Evolutionary conservation across 2,113 vertebrate species (phyloP), one percentile per base, ranked within the genome.

Genomic region (Crypturellus undulatus): DNA sequence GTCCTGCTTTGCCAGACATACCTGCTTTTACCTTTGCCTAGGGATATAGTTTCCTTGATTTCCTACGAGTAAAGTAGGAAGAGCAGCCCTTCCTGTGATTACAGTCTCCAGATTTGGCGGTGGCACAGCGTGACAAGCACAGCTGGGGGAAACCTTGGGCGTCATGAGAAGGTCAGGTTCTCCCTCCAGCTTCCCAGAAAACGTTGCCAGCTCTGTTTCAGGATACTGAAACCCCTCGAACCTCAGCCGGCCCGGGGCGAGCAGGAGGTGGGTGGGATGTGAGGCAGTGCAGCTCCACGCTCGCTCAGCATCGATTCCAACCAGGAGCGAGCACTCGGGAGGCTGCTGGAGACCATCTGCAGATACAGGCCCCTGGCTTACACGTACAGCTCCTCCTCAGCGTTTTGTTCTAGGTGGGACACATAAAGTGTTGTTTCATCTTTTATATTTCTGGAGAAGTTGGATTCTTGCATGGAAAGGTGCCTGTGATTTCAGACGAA

Each of bases 401-500:
- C 7, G 9, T 34, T 90, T 56, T 91, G 64, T 45, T 45, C 38
- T 69, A 71, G 9, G 26, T 64, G 30, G 47, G 24, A 45, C 26
- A 30, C 20, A 42, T n/a, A 36, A 68, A 90, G 47, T 85, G 89
- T 73, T 52, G 12, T 71, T 59, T 51, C 14, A 17, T 26, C 38
- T 79, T 49, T 88, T 84, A 5, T 59, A 65, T 69, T 88, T 88
- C 59, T 88, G 69, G 38, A 62, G 42, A 75, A 69, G 78, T 1
- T 40, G 22, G 58, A 32, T 75, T 65, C 87, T 94, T 91, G 72
- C 54, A 72, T 73, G 65, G 94, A 30, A 69, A 91, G 28, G 30
- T 86, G 47, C 40, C 36, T 70, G 71, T 89, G 83, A 93, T 89
- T 95, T 96, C 69, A 92, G 69, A 68, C 43, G 85, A 70, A 96